These are phyloP conservation scores for Eristalinus sepulchralis DNA, from an alignment of 2,888 invertebrate species.

Conservation along the genomic window DNA sequence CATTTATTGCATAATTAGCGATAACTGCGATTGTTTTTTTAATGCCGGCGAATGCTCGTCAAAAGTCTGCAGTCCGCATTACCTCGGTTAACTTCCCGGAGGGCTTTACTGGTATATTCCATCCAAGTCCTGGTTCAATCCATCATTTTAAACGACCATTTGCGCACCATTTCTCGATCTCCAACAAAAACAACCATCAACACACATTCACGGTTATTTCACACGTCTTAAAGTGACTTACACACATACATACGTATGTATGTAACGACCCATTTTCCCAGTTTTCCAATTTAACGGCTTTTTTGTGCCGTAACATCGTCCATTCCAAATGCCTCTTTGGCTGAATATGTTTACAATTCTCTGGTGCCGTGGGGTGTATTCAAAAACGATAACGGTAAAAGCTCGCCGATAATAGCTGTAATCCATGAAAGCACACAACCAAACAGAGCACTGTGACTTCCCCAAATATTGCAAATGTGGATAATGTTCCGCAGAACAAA, in stretches of 20 bases:
- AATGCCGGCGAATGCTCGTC: neutral
- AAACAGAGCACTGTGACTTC: neutral
- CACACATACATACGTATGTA: neutral
- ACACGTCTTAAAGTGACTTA: neutral
- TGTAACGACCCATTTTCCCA: neutral
- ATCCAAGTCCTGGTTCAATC: neutral
- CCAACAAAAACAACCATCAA: neutral
- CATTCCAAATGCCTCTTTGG: neutral
- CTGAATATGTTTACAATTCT: neutral
- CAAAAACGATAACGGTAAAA: constrained; percentile 10
- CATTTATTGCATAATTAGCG: neutral
- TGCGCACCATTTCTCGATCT: neutral
- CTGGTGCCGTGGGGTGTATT: neutral
- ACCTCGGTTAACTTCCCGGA: neutral
- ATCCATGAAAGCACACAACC: neutral
- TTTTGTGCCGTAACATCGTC: neutral
- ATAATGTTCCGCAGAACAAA: constrained; percentile 9
- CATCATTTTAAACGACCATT: neutral
- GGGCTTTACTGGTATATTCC: neutral
- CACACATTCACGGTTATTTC: neutral
- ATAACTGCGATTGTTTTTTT: neutral
- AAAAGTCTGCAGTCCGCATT: neutral
- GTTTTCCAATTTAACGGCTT: neutral
- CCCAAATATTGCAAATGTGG: neutral
- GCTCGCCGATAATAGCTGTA: neutral